Evolutionary conservation across 2,113 vertebrate genomes (phyloP).

Genomic region (Amphilophus citrinellus): DNA sequence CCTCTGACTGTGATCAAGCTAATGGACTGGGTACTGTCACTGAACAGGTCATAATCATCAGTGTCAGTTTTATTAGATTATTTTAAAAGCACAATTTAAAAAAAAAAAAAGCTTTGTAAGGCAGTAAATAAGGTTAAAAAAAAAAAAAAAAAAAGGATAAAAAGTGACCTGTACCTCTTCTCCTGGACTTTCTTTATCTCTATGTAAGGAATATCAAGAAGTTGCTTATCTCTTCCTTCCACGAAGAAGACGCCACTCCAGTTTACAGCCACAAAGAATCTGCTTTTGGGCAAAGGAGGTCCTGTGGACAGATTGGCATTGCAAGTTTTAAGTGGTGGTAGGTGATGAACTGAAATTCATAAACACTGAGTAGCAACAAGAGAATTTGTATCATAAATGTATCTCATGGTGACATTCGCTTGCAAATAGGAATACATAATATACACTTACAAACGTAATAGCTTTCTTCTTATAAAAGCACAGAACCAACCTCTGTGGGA

Average conservation of each 20-base stretch:
- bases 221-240: constrained; percentile 85
- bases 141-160: neutral
- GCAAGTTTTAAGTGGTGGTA: neutral
- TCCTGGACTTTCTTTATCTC: constrained; percentile 84
- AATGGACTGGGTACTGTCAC: constrained; percentile 82
- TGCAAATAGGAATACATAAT: neutral
- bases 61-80: neutral
- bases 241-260: constrained; percentile 88
- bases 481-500: neutral
- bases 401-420: neutral
- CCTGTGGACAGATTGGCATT: constrained; percentile 77
- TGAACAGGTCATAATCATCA: constrained; percentile 46
- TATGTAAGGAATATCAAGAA: constrained; percentile 86
- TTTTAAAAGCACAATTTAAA: neutral
- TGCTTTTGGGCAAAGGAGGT: constrained; percentile 85
- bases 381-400: neutral
- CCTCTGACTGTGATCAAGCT: constrained; percentile 83
- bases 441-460: too few relatives aligned
- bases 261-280: constrained; percentile 88
- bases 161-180: constrained; percentile 73
- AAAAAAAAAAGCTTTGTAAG: neutral
- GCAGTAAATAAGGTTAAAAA: neutral
- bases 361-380: neutral
- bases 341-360: neutral
- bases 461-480: too few relatives aligned